Evolutionary conservation across 2,888 invertebrate genomes (phyloP), one percentile per base, ranked within the genome.

Genomic region (Acleris literana): DNA sequence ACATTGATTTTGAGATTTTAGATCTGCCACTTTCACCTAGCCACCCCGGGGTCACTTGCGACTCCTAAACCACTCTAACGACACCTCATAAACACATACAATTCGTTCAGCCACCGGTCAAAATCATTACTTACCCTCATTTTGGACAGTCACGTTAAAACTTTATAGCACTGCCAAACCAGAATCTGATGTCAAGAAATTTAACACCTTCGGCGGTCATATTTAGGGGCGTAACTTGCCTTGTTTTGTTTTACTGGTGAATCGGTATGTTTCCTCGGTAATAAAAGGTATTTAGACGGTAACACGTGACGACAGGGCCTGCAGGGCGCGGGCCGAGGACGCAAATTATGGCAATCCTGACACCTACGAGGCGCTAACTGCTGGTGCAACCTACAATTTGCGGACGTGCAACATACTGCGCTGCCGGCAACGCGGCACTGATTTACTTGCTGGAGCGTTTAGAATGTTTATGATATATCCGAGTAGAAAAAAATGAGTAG

Each of bases 361-460:
- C 93, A 93, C 93, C 93, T 93, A 84, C 81, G 83, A 93, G 92
- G 92, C 87, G 93, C 90, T 93, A 93, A 93, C 93, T 87, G 88
- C 72, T 74, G 74, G 70, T 73, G 80, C 79, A 87, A 85, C 91
- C 91, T 86, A 73, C 86, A 92, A 92, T 92, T 92, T 92, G 81
- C 79, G 68, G 82, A 86, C 86, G 84, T 87, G 86, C 79, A 81
- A 75, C 72, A 68, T 70, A 69, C 67, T 70, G 70, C 75, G 78
- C 78, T 79, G 74, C 74, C 78, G 61, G 59, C 63, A 51, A 61
- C 72, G 71, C 68, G 71, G 78, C 81, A 75, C 80, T 81, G 83
- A 84, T 87, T 85, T 81, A 72, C 82, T 81, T 78, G 78, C 76
- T 39, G 39, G 11, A 39, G 39, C 39, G 39, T 39, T 39, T 39